phyloP scores from a whole-genome alignment of 2,113 vertebrate genomes.

The Colinus virginianus region DNA sequence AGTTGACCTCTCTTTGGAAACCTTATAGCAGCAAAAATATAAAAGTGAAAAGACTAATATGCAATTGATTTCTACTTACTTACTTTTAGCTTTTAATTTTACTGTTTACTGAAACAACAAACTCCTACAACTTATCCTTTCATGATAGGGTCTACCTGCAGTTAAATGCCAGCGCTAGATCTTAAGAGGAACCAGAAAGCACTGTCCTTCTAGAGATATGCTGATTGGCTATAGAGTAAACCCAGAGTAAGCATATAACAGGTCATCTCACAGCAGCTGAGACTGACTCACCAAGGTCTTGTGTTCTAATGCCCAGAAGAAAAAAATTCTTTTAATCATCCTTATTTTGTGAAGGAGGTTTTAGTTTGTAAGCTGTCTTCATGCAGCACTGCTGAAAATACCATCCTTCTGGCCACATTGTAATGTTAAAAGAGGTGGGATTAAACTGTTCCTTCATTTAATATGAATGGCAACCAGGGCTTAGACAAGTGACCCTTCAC shows the following conservation, averaged over 20 bases:
- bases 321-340: background rate
- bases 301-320: background rate
- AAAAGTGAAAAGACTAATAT: background rate
- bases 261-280: background rate
- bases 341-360: background rate
- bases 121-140: background rate
- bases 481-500: slow-evolving; percentile 19
- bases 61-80: background rate
- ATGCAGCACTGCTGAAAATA: background rate
- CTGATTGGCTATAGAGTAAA: background rate
- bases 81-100: background rate
- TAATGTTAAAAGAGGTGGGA: background rate
- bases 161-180: background rate
- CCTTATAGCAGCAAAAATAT: background rate
- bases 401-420: background rate
- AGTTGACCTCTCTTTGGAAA: background rate
- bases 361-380: background rate
- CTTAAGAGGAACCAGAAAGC: background rate
- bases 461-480: background rate
- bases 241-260: background rate
- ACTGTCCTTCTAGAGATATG: background rate
- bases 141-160: background rate
- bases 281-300: background rate
- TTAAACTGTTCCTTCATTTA: background rate
- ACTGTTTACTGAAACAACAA: too few species aligned